Conservation (phyloP, 2,888 invertebrate genomes). For the Lycophotia porphyrea region DNA sequence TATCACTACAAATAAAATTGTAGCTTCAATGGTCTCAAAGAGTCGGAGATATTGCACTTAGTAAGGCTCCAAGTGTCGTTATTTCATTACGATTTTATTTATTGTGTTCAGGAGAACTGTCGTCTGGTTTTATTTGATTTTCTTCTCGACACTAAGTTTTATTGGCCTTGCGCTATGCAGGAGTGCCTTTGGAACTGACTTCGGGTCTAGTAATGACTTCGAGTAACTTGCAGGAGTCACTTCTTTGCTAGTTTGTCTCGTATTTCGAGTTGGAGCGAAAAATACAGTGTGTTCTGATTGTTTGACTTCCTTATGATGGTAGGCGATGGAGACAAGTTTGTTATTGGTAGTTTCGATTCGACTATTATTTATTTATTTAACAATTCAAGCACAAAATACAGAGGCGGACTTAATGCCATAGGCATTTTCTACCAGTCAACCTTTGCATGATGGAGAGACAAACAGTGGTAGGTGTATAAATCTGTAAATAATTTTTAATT, state of each 20-base stretch:
- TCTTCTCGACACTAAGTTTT: conserved; percentile 54
- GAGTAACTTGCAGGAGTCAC: conserved; percentile 31
- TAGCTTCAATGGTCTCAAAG: conserved; percentile 49
- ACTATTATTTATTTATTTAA: too few species aligned
- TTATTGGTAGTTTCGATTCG: conserved; percentile 7
- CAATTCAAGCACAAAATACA: too few species aligned
- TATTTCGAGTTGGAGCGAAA: conserved; percentile 15
- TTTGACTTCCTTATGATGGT: conserved; percentile 6
- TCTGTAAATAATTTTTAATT: too few species aligned
- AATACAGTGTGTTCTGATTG: conserved; percentile 34
- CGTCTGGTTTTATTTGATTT: conserved; percentile 59
- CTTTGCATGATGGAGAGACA: too few species aligned
- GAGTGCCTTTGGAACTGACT: conserved; percentile 37
- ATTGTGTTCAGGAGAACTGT: conserved; percentile 57
- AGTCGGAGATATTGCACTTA: conserved; percentile 55
- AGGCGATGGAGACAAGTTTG: neutral
- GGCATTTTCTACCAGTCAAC: too few species aligned
- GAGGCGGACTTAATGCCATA: too few species aligned
- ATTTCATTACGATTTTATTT: conserved; percentile 66
- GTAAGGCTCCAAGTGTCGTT: conserved; percentile 45
- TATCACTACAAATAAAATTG: conserved; percentile 54
- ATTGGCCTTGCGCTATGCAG: conserved; percentile 54
- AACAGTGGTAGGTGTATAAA: too few species aligned
- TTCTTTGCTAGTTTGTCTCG: conserved; percentile 35
- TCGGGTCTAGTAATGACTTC: conserved; percentile 41